Percentiles rank a stretch among this genome's conserved stretches.
These are phyloP conservation scores for Nineta flava DNA, from an alignment of 2,888 invertebrate genomes.

Conservation along the genomic window DNA sequence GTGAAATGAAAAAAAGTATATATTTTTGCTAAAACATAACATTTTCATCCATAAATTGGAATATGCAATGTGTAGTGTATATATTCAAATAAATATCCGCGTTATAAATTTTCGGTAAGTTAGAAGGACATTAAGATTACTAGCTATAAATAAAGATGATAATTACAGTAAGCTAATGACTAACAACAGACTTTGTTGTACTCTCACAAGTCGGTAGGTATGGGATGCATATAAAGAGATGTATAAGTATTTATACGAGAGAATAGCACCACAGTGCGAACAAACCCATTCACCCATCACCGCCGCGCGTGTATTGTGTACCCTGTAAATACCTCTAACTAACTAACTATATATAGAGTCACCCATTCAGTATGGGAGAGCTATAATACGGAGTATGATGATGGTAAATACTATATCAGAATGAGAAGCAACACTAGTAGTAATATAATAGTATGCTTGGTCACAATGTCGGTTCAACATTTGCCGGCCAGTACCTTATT, in stretches of 20 bases:
- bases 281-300: too few relatives aligned
- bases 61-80: not conserved
- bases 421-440: too few relatives aligned
- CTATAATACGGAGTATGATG: not conserved
- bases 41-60: slow-evolving; percentile 1
- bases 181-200: slow-evolving; percentile 4
- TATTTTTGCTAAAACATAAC: not conserved
- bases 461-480: too few relatives aligned
- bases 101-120: slow-evolving; percentile 1
- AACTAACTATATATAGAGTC: not conserved
- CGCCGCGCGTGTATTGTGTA: too few relatives aligned
- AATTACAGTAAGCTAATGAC: slow-evolving; percentile 5
- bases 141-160: slow-evolving; percentile 4
- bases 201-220: not conserved
- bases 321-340: too few relatives aligned
- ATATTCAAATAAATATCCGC: not conserved
- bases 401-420: too few relatives aligned
- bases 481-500: slow-evolving; percentile 9
- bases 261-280: too few relatives aligned
- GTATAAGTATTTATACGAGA: too few relatives aligned
- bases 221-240: not conserved
- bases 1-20: not conserved
- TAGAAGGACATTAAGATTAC: slow-evolving; percentile 4
- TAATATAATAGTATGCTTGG: too few relatives aligned
- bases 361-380: not conserved